A percentile compares a stretch with the other conserved stretches of the same genome.
Evolutionary conservation across 1,140 invertebrate genomes (phyloP).

Genomic region (Drosophila pectinifera): DNA sequence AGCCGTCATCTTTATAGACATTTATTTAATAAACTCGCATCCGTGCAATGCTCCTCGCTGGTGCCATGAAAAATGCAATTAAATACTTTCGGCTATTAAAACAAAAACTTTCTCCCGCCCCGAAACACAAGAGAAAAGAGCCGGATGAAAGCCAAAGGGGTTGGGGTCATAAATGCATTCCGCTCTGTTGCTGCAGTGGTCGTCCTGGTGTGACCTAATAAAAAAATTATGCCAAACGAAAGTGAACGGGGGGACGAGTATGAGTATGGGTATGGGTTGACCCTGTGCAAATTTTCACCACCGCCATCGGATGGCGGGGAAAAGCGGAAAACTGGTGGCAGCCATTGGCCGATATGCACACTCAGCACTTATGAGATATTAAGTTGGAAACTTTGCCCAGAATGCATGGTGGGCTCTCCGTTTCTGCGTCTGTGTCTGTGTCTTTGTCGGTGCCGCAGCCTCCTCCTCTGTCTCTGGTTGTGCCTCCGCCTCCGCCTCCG

Average conservation of each 20-base stretch:
- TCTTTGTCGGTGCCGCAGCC: constrained; percentile 9
- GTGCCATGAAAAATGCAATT: constrained; percentile 64
- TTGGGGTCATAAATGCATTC: constrained; percentile 27
- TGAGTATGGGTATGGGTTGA: constrained; percentile 6
- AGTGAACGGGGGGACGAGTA: constrained; percentile 44
- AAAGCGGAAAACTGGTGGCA: constrained; percentile 54
- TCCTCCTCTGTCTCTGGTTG: neutral
- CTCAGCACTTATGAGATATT: constrained; percentile 77
- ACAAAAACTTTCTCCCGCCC: constrained; percentile 34
- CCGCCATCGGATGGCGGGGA: constrained; percentile 4
- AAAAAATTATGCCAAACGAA: constrained; percentile 80
- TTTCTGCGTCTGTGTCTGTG: constrained; percentile 14
- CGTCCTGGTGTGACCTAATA: constrained; percentile 73
- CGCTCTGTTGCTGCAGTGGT: constrained; percentile 54
- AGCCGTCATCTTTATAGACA: constrained; percentile 47
- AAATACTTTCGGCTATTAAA: constrained; percentile 72
- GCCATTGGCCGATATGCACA: constrained; percentile 64
- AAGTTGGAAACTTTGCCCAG: constrained; percentile 76
- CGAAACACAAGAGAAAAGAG: neutral
- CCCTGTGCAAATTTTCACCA: constrained; percentile 61
- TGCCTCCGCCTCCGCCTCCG: neutral
- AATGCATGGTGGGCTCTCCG: constrained; percentile 5
- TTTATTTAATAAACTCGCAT: constrained; percentile 69
- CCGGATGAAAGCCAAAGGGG: constrained; percentile 20
- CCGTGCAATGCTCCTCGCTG: constrained; percentile 8